phyloP scores from a whole-genome alignment of 2,113 vertebrate species.

The Gobio gobio region DNA sequence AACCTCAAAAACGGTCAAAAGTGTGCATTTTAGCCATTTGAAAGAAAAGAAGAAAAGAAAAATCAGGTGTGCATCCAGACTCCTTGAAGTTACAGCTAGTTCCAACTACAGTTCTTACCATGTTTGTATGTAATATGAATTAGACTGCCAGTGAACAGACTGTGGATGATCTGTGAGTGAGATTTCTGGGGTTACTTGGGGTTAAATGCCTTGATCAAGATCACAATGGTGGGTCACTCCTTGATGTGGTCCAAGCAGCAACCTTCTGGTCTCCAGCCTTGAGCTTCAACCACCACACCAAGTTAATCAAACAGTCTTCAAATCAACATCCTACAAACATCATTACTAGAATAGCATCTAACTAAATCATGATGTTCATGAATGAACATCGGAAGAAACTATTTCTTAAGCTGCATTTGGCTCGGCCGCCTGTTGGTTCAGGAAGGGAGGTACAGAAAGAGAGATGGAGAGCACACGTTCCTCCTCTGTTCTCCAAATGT shows the following conservation, averaged over 20 bases:
- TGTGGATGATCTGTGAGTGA: background rate
- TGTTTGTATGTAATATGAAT: background rate
- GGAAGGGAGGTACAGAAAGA: background rate
- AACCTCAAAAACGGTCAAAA: background rate
- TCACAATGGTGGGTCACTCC: background rate
- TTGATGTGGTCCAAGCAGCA: background rate
- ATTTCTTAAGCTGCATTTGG: constrained; percentile 48
- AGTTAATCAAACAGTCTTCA: background rate
- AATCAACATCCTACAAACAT: background rate
- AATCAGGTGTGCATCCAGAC: background rate
- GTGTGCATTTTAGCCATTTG: background rate
- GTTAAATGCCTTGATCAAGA: background rate
- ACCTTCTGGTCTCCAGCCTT: constrained; percentile 3
- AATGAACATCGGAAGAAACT: background rate
- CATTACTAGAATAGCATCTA: background rate
- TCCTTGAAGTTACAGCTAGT: background rate
- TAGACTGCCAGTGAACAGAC: background rate
- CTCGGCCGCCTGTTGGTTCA: constrained; percentile 57
- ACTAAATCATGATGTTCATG: background rate
- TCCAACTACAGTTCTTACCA: background rate
- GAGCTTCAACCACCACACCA: background rate
- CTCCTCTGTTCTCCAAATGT: constrained; percentile 59
- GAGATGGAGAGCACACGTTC: background rate
- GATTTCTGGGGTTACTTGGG: background rate
- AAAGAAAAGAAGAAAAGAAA: background rate